Conservation (phyloP, 1,140 invertebrate genomes). For the Temnothorax longispinosus region DNA sequence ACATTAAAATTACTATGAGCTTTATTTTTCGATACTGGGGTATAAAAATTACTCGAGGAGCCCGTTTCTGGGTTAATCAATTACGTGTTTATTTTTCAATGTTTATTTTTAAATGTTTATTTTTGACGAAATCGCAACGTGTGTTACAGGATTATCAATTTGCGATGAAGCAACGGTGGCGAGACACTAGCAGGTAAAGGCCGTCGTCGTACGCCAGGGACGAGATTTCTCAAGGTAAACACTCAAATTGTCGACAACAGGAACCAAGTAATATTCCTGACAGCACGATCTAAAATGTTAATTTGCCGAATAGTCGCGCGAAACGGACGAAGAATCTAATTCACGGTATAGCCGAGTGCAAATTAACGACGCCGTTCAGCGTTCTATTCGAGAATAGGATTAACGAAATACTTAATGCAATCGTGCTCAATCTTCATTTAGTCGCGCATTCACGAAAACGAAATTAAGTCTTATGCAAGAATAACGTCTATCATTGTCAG, state of each 20-base stretch:
- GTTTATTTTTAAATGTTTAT: background rate
- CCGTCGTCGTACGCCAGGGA: background rate
- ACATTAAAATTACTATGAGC: no score
- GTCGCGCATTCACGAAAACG: conserved; percentile 46
- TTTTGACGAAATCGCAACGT: background rate
- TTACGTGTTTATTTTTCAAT: background rate
- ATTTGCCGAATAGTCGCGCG: conserved; percentile 47
- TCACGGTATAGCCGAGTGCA: conserved; percentile 40
- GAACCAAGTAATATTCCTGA: conserved; percentile 27
- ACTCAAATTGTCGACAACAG: conserved; percentile 10
- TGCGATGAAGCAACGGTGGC: background rate
- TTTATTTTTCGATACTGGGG: no score
- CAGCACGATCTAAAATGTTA: conserved; percentile 24
- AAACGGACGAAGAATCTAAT: conserved; percentile 41
- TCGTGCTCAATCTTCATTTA: conserved; percentile 61
- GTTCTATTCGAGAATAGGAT: conserved; percentile 47
- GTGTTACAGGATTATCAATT: background rate
- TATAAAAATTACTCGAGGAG: no score
- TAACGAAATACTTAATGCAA: conserved; percentile 62
- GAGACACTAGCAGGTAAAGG: background rate
- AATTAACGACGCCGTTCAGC: conserved; percentile 50
- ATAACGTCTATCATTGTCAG: conserved; percentile 61
- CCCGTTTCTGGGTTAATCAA: no score
- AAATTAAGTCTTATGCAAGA: conserved; percentile 61
- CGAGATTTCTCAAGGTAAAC: conserved; percentile 18